A percentile compares a stretch with the other conserved stretches of the same genome.
Evolutionary conservation across 1,140 invertebrate species (phyloP).

Genomic region (Wiebesia pumilae): DNA sequence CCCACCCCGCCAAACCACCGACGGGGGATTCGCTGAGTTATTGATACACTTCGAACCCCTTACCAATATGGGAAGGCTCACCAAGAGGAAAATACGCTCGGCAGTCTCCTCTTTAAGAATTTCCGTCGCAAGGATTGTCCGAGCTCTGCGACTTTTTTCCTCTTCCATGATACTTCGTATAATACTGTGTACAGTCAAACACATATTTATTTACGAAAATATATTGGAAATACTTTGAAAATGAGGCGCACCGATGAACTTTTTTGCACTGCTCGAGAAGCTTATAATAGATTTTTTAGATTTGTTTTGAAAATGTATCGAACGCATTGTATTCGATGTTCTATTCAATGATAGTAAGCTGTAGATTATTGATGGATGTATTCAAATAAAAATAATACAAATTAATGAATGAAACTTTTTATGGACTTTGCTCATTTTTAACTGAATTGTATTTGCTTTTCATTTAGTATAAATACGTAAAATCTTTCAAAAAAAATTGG

Average conservation of each 20-base stretch:
- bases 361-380: no score
- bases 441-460: no score
- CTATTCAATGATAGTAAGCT: no score
- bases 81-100: neutral
- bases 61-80: conserved; percentile 13
- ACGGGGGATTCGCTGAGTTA: conserved; percentile 49
- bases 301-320: no score
- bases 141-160: conserved; percentile 10
- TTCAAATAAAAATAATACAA: no score
- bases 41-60: conserved; percentile 46
- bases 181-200: neutral
- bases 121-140: neutral
- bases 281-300: neutral
- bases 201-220: conserved; percentile 53
- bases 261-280: neutral
- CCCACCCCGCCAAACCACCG: neutral
- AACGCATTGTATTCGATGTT: no score
- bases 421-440: no score
- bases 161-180: neutral
- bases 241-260: neutral
- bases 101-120: conserved; percentile 33
- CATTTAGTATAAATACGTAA: no score
- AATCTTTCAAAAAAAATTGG: no score
- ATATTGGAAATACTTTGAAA: neutral
- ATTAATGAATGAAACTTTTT: no score